Base-by-base conservation (phyloP, 2,888 invertebrate genomes). In the Lithophane semibrunnea region DNA sequence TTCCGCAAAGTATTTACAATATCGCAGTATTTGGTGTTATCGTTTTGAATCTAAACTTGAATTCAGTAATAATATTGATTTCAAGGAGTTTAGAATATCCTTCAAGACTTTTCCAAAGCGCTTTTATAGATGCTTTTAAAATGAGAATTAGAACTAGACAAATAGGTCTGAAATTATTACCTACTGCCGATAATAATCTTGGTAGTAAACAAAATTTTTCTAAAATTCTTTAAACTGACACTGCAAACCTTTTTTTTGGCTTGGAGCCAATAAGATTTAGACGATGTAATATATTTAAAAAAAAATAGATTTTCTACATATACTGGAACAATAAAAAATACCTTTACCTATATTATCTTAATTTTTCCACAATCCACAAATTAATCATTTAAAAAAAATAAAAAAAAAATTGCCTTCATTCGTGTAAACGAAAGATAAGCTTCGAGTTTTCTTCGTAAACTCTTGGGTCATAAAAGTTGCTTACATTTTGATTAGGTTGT, bases 401-500 rank as follows among this genome's bases (percentile, higher is more conserved):
- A 37, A 37, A 13, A 10, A 56, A 18, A 4, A 2, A 42, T 60
- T 8, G 5, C 18, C 37, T 13, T 8, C 21, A 76, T 24, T 13
- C 21, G 24, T 76, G 47, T 29, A 63, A 49, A 21, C 13, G 49
- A 77, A 66, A 79, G 73, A 79, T 66, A 71, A 71, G 44, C 24
- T 75, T 63, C n/a, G 29, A 56, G 12, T 67, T 75, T 52, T 8
- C 3, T 69, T 8, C 10, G 54, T 64, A 54, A 71, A 80, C 54
- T 69, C 37, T 58, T 69, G 21, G 52, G 13, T 60, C 47, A 82
- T 82, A 66, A 85, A 83, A 66, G 54, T 73, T 77, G 54, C 54
- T 82, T 73, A 82, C n/a, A 72, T 83, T 83, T 73, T 73, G 69
- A 82, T 85, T 54, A 82, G 69, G 42, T 70, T 73, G 29, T 68